Evolutionary conservation across 2,888 invertebrate species (phyloP).

Genomic region (Microctonus hyperodae): DNA sequence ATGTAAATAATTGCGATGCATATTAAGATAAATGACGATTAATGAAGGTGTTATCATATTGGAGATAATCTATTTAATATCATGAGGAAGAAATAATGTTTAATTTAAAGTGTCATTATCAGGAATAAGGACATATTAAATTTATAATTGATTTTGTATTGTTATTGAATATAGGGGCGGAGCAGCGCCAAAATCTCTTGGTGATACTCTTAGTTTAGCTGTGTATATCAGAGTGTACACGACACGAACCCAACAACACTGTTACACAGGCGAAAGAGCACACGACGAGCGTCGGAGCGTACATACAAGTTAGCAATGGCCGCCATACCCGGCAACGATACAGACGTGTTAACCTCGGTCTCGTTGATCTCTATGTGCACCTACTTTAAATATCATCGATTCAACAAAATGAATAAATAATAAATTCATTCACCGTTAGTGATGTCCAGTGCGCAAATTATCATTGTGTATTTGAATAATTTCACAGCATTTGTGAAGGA

Average conservation of each 20-base stretch:
- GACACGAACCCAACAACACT: background rate
- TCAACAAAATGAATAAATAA: conserved; percentile 1
- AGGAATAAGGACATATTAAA: no score
- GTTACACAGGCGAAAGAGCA: background rate
- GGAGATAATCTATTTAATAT: no score
- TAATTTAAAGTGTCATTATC: no score
- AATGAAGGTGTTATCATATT: no score
- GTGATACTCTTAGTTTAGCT: no score
- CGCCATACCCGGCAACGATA: conserved; percentile 23
- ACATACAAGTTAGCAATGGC: conserved; percentile 18
- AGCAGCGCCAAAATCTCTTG: conserved; percentile 7
- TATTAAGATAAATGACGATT: no score
- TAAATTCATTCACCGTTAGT: background rate
- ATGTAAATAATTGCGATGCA: no score
- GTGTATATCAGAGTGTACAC: no score
- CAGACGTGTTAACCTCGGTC: background rate
- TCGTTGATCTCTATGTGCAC: conserved; percentile 1
- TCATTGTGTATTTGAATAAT: background rate
- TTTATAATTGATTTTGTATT: no score
- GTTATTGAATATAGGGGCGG: background rate
- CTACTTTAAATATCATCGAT: background rate
- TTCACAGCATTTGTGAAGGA: background rate
- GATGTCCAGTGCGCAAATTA: background rate
- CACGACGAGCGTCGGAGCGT: background rate
- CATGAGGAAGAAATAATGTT: no score